Percentiles rank a stretch among this genome's conserved stretches.
Conservation (phyloP, 2,797 vertebrate species). For the Lophius americanus region DNA sequence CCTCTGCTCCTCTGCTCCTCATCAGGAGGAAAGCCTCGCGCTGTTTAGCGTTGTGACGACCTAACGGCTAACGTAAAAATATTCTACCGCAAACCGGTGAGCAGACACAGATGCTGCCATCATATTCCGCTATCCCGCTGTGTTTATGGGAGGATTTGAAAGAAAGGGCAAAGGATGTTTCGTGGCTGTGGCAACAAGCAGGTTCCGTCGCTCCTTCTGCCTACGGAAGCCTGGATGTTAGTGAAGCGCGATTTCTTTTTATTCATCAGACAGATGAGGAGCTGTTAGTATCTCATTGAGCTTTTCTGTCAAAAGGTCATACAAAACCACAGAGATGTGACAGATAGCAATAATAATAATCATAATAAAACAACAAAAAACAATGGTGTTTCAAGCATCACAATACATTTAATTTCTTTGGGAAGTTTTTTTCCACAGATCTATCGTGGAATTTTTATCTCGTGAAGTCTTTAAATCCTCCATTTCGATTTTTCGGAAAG, state of each 20-base stretch:
- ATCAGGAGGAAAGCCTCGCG: constrained; percentile 40
- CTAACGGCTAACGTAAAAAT: constrained; percentile 25
- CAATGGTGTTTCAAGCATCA: no score
- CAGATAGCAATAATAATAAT: no score
- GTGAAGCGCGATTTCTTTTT: constrained; percentile 31
- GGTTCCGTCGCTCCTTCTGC: constrained; percentile 68
- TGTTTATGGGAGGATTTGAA: constrained; percentile 61
- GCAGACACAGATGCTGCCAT: constrained; percentile 11
- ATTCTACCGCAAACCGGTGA: constrained; percentile 31
- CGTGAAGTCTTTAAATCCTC: no score
- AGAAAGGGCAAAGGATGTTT: constrained; percentile 69
- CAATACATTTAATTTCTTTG: no score
- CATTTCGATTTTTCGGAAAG: no score
- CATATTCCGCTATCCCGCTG: constrained; percentile 53
- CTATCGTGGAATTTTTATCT: no score
- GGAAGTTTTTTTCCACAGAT: no score
- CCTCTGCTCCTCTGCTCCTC: constrained; percentile 61
- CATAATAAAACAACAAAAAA: no score
- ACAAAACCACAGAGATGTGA: no score
- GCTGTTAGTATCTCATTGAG: no score
- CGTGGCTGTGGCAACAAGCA: constrained; percentile 64
- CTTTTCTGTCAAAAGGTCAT: no score
- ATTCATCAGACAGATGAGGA: not conserved
- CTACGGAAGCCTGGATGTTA: constrained; percentile 79
- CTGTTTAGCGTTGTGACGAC: constrained; percentile 39